Evolutionary conservation across 2,113 vertebrate genomes (phyloP), one percentile per base, ranked within the genome.

Genomic region (Aspidoscelis tigris): DNA sequence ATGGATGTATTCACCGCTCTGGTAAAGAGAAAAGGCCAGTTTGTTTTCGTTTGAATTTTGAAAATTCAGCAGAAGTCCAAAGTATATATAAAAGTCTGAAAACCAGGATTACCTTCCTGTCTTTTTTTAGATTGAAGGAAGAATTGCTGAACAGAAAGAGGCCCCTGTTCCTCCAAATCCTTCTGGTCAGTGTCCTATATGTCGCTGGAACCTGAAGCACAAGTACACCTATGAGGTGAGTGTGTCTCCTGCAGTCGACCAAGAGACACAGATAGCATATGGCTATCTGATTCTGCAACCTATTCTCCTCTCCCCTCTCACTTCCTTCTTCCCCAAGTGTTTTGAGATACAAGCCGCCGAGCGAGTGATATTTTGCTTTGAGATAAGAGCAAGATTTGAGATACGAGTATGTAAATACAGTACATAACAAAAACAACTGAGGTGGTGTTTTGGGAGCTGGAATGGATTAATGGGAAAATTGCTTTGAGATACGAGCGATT

Each of bases 131-230:
- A 93, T 99, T 20, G 97, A 99, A 94, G 99, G 98, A 66, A 88
- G 87, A 71, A 95, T 96, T 73, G 50, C 94, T 72, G 94, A 86
- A 33, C 90, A 95, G 6, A 33, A 84, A 50, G 90, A 92, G 87
- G 65, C 87, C 2, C 95, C 93, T n/a, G n/a, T 95, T 33, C 98
- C 99, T 81, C 98, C 98, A 68, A 99, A 99, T 88, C 98, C 98
- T 1, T 87, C 94, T 82, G 98, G 98, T 41, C 96, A 97, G 81
- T 99, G 99, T 89, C 99, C 99, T 2, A 99, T 99, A 93, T 99
- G 99, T 92, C 96, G 95, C 74, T 99, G 99, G 99, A 98, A 99
- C 92, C 95, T 99, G 87, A 99, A 99, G 89, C 93, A 99, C 91
- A 99, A 98, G 89, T 99, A 99, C 0, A 76, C 87, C 90, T 99